These are phyloP conservation scores for Bombyx mandarina DNA, from an alignment of 1,140 invertebrate genomes.

Conservation along the genomic window DNA sequence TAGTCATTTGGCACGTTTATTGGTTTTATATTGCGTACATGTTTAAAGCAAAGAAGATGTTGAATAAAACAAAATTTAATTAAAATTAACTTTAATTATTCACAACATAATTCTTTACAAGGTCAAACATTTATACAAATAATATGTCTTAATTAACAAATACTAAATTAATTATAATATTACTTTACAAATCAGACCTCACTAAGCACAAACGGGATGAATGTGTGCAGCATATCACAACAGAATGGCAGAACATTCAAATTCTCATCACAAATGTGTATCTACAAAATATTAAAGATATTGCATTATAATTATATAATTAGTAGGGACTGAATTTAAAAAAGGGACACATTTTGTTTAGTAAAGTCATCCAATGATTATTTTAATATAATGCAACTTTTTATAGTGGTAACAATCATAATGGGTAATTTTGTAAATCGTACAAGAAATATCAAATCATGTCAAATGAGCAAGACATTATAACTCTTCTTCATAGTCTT, in stretches of 20 bases:
- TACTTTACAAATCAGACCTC: slow-evolving; percentile 66
- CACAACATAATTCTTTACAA: slow-evolving; percentile 69
- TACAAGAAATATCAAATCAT: not conserved
- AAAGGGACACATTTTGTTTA: too few species aligned
- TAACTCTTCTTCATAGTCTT: too few species aligned
- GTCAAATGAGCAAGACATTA: too few species aligned
- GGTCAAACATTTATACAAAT: slow-evolving; percentile 68
- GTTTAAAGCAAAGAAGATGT: not conserved
- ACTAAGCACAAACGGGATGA: slow-evolving; percentile 53
- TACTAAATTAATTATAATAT: slow-evolving; percentile 46
- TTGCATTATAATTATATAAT: not conserved
- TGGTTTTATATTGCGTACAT: too few species aligned
- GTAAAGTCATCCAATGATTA: slow-evolving; percentile 9
- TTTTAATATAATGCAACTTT: slow-evolving; percentile 35
- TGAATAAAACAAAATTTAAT: slow-evolving; percentile 21
- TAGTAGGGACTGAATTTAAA: slow-evolving; percentile 1
- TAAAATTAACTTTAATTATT: slow-evolving; percentile 64
- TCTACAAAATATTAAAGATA: not conserved
- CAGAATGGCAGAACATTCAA: slow-evolving; percentile 35
- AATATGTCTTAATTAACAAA: slow-evolving; percentile 68
- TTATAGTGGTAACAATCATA: slow-evolving; percentile 48
- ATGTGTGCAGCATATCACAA: slow-evolving; percentile 49
- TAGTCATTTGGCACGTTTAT: too few species aligned
- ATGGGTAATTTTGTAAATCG: slow-evolving; percentile 4
- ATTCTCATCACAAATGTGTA: slow-evolving; percentile 18